Evolutionary conservation across 1,140 invertebrate species (phyloP).

Genomic region (Drusus annulatus): DNA sequence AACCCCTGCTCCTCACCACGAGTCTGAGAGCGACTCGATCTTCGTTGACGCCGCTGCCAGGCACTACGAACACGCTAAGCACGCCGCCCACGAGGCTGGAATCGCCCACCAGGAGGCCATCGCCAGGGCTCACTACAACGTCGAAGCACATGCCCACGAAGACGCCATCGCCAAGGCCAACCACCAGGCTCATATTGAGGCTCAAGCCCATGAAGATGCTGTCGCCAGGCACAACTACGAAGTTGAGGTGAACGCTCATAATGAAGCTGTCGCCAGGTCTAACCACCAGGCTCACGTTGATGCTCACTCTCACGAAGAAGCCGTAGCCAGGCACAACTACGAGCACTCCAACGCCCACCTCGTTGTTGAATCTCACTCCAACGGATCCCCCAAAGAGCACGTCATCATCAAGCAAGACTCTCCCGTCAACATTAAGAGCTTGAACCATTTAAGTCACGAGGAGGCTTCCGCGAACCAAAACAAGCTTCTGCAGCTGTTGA

Average conservation of each 20-base stretch:
- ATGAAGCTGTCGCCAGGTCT: slow-evolving; percentile 63
- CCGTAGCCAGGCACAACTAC: slow-evolving; percentile 35
- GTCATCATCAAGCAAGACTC: slow-evolving; percentile 56
- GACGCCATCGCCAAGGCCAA: slow-evolving; percentile 47
- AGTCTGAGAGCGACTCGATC: slow-evolving; percentile 62
- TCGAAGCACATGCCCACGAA: slow-evolving; percentile 44
- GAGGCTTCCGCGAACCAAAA: slow-evolving; percentile 69
- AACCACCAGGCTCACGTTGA: slow-evolving; percentile 41
- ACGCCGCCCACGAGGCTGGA: slow-evolving; percentile 52
- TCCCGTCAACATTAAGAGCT: slow-evolving; percentile 13
- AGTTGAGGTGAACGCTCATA: slow-evolving; percentile 30
- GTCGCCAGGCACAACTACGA: slow-evolving; percentile 41
- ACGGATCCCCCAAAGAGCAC: slow-evolving; percentile 61
- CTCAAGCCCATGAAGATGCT: slow-evolving; percentile 52
- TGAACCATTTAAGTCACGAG: slow-evolving; percentile 60
- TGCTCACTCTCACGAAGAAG: slow-evolving; percentile 54
- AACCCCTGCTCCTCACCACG: slow-evolving; percentile 50
- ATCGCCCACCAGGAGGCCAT: slow-evolving; percentile 52
- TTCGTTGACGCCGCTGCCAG: slow-evolving; percentile 64
- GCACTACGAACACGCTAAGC: slow-evolving; percentile 55
- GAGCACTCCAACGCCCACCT: slow-evolving; percentile 50
- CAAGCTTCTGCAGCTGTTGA: slow-evolving; percentile 70
- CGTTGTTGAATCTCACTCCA: slow-evolving; percentile 60
- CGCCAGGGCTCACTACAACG: slow-evolving; percentile 38
- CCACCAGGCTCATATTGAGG: slow-evolving; percentile 19